Conservation (phyloP, 2,113 vertebrate genomes). For the Macheiramphus alcinus region DNA sequence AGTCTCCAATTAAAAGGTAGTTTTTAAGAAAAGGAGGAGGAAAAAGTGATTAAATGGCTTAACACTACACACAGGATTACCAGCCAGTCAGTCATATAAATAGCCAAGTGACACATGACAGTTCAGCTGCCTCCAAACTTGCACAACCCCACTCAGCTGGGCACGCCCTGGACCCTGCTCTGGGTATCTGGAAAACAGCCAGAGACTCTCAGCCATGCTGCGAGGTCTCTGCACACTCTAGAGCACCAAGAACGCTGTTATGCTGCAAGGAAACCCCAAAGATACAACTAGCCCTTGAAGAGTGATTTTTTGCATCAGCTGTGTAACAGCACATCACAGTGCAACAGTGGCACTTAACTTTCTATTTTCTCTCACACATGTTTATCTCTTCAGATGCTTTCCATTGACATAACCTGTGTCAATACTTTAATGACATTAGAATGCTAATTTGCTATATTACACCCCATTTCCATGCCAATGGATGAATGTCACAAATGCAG, state of each 20-base stretch:
- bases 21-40: neutral
- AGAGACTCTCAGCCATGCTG: neutral
- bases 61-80: neutral
- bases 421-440: neutral
- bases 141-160: neutral
- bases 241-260: neutral
- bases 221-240: neutral
- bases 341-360: neutral
- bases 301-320: neutral
- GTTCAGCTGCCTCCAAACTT: neutral
- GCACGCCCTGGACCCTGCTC: neutral
- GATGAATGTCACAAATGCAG: slow-evolving; percentile 12
- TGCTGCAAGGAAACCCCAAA: neutral
- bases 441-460: neutral
- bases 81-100: neutral
- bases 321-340: neutral
- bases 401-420: neutral
- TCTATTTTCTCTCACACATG: neutral
- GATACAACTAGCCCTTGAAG: neutral
- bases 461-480: neutral
- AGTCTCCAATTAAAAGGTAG: neutral
- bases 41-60: neutral
- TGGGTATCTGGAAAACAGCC: neutral
- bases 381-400: neutral
- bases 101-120: neutral